A percentile compares a stretch with the other conserved stretches of the same genome.
Conservation (phyloP, 2,888 invertebrate species). For the Tipula lateralis region DNA sequence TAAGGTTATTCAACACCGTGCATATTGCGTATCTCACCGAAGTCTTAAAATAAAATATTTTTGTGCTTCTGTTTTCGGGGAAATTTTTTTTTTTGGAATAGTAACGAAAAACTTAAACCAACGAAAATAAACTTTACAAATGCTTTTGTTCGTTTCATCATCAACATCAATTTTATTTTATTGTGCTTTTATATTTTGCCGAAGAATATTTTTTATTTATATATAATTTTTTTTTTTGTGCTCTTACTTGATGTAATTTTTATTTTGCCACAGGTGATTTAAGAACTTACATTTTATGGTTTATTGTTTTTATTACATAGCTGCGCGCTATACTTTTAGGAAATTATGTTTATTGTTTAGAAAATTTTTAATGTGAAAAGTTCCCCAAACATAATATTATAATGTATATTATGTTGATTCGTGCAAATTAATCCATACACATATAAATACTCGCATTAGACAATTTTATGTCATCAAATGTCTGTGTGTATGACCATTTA, state of each 20-base stretch:
- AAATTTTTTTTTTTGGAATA: neutral
- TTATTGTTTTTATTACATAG: constrained; percentile 13
- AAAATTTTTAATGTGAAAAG: neutral
- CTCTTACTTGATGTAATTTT: neutral
- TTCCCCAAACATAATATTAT: neutral
- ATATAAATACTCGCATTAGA: neutral
- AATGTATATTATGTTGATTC: neutral
- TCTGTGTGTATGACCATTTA: neutral
- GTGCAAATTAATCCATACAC: neutral
- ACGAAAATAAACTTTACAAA: neutral
- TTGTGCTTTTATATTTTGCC: neutral
- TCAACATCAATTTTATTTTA: neutral
- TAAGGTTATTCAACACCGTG: neutral
- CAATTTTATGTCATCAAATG: neutral
- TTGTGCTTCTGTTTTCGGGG: too few species aligned
- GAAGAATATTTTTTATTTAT: too few species aligned
- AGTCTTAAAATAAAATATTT: neutral
- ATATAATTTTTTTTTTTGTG: neutral
- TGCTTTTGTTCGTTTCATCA: neutral
- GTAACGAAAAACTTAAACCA: neutral
- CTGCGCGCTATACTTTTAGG: neutral
- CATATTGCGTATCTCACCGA: neutral
- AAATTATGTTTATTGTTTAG: neutral
- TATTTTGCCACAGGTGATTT: constrained; percentile 19
- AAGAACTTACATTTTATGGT: constrained; percentile 19